Percentiles rank a stretch among this genome's conserved stretches.
Conservation (phyloP, 2,113 vertebrate genomes). For the Zeus faber region DNA sequence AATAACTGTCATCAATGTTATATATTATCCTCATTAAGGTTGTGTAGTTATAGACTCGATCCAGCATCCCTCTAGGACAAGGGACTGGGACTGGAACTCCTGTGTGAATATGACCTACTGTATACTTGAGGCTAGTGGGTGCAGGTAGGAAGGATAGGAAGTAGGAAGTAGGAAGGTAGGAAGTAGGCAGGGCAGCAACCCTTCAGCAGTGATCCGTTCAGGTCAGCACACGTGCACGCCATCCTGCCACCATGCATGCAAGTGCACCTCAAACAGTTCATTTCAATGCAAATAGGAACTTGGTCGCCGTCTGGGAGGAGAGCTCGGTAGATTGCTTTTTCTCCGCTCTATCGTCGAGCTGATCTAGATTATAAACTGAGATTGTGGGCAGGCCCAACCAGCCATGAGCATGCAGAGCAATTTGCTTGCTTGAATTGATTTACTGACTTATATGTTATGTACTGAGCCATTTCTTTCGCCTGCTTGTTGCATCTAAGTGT, state of each 20-base stretch:
- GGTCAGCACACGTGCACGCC: slow-evolving; percentile 36
- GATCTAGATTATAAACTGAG: slow-evolving; percentile 47
- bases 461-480: slow-evolving; percentile 12
- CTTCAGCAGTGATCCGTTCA: slow-evolving; percentile 52
- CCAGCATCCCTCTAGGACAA: no score
- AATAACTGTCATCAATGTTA: no score
- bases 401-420: slow-evolving; percentile 23
- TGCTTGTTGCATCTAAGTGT: slow-evolving; percentile 23
- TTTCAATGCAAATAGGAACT: slow-evolving; percentile 71
- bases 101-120: no score
- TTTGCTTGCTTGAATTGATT: slow-evolving; percentile 41
- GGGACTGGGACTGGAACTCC: no score
- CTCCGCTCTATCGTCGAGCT: slow-evolving; percentile 48
- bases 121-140: no score
- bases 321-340: slow-evolving; percentile 48
- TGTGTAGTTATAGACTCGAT: no score
- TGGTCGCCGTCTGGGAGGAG: slow-evolving; percentile 37
- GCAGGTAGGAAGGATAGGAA: no score
- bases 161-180: no score
- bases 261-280: slow-evolving; percentile 43
- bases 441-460: slow-evolving; percentile 45
- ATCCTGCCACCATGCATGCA: no score
- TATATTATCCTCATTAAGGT: no score
- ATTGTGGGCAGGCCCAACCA: slow-evolving; percentile 42
- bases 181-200: no score